Conservation (phyloP, 2,113 vertebrate species). For the Diadophis punctatus region DNA sequence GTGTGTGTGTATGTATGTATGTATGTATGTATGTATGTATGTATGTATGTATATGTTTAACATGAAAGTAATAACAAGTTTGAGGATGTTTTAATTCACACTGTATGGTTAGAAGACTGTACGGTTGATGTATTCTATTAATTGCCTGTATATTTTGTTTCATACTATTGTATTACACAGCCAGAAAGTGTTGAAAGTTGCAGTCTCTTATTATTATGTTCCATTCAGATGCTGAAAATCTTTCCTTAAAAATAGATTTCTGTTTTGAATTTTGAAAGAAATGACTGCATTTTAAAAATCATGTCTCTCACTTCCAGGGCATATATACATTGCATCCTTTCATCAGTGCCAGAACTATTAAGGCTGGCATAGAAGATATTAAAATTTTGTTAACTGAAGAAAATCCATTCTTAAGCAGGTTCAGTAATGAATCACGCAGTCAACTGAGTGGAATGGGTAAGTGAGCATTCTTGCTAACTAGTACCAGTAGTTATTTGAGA, state of each 20-base stretch:
- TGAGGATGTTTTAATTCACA: neutral
- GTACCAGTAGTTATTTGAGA: neutral
- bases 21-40: neutral
- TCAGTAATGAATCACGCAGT: conserved; percentile 79
- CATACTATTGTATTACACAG: neutral
- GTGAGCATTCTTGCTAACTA: conserved; percentile 15
- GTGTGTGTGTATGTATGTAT: neutral
- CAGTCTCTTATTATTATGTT: neutral
- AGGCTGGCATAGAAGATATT: conserved; percentile 86
- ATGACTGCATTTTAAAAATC: conserved; percentile 26
- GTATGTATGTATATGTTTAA: neutral
- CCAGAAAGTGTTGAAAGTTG: neutral
- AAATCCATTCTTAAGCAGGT: conserved; percentile 93
- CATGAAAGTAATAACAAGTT: neutral
- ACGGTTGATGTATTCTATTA: neutral
- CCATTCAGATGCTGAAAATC: neutral
- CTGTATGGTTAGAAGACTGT: neutral
- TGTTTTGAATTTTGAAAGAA: neutral
- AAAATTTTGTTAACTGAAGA: conserved; percentile 95
- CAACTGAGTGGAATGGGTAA: conserved; percentile 88
- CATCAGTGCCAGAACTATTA: conserved; percentile 87
- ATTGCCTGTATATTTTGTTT: neutral
- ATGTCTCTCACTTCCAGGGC: conserved; percentile 71
- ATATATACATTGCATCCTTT: conserved; percentile 95
- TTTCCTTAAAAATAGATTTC: neutral